Evolutionary conservation across 1,140 invertebrate species (phyloP).

Genomic region (Uloborus diversus): DNA sequence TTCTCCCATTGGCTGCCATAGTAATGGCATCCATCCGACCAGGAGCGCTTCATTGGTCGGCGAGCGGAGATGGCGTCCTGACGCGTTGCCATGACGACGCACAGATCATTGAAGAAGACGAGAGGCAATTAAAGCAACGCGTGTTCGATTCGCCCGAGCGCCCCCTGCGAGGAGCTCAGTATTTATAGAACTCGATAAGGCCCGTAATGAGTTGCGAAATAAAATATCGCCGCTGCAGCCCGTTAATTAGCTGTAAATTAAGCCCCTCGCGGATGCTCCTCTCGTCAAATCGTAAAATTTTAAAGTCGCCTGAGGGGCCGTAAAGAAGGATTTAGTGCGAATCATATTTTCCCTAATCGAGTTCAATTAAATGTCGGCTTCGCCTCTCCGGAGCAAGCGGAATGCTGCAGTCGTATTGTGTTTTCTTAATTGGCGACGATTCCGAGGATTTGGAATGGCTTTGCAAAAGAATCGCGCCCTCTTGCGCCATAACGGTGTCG

Average conservation of each 20-base stretch:
- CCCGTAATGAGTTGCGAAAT: slow-evolving; percentile 8
- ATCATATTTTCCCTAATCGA: no score
- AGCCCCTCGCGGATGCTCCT: background rate
- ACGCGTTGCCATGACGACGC: slow-evolving; percentile 16
- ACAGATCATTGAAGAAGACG: slow-evolving; percentile 36
- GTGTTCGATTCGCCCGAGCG: slow-evolving; percentile 25
- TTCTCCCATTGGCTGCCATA: slow-evolving; percentile 33
- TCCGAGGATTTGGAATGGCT: no score
- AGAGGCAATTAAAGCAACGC: slow-evolving; percentile 48
- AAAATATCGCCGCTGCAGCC: slow-evolving; percentile 24
- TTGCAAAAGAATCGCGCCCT: no score
- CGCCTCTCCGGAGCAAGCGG: no score
- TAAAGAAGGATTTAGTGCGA: slow-evolving; percentile 21
- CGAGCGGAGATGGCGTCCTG: slow-evolving; percentile 9
- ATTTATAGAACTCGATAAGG: slow-evolving; percentile 40
- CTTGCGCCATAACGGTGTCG: no score
- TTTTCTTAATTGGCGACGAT: no score
- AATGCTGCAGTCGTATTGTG: no score
- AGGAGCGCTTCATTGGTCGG: slow-evolving; percentile 39
- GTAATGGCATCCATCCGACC: slow-evolving; percentile 36
- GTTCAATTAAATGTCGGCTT: no score
- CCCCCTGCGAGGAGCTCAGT: slow-evolving; percentile 11
- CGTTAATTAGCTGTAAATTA: slow-evolving; percentile 45
- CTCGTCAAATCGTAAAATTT: slow-evolving; percentile 5
- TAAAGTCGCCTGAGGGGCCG: background rate